Percentiles rank a stretch among this genome's conserved stretches.
phyloP scores from a whole-genome alignment of 2,113 vertebrate genomes.

The Dipodomys spectabilis region DNA sequence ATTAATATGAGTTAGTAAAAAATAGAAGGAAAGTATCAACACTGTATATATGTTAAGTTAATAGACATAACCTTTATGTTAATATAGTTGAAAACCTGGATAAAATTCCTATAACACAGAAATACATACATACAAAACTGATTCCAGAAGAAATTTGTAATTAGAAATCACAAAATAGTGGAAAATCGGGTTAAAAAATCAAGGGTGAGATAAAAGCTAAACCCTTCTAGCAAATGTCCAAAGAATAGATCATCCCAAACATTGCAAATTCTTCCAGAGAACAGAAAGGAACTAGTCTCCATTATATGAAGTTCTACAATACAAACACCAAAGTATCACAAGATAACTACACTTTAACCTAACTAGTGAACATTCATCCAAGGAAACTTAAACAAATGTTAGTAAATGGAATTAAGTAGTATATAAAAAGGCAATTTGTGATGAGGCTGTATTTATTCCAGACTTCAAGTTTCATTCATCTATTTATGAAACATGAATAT shows the following conservation, averaged over 20 bases:
- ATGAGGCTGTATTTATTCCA: not conserved
- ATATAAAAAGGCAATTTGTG: not conserved
- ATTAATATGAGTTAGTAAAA: not conserved
- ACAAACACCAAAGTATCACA: not conserved
- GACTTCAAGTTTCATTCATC: not conserved
- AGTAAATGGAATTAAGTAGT: not conserved
- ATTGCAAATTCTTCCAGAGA: not conserved
- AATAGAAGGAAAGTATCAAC: not conserved
- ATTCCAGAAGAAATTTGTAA: not conserved
- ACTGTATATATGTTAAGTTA: not conserved
- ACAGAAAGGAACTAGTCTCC: not conserved
- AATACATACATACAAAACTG: not conserved
- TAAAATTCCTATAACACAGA: not conserved
- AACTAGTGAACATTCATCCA: conserved; percentile 4
- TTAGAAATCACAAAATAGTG: not conserved
- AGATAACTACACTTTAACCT: not conserved
- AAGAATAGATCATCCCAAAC: not conserved
- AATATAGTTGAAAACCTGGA: conserved; percentile 4
- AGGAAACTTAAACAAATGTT: conserved; percentile 29
- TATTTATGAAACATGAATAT: too few species aligned
- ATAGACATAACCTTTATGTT: not conserved
- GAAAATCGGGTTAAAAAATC: not conserved
- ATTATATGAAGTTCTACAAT: not conserved
- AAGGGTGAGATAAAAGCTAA: not conserved
- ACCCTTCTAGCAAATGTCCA: not conserved